These are phyloP conservation scores for Verasper variegatus DNA, from an alignment of 2,113 vertebrate genomes.

Conservation along the genomic window DNA sequence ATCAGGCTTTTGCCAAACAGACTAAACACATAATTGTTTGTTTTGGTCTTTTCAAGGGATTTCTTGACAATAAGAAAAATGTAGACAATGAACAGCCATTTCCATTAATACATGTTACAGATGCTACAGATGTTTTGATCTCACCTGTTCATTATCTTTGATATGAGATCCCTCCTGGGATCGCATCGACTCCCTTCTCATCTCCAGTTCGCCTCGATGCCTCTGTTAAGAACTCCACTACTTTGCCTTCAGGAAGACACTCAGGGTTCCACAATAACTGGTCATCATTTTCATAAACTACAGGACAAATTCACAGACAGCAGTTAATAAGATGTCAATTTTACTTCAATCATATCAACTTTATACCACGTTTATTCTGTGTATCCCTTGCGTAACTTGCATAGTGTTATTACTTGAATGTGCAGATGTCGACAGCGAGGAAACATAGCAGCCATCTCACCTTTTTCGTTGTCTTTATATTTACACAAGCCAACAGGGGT, in stretches of 20 bases:
- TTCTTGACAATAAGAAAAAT: neutral
- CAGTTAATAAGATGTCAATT: neutral
- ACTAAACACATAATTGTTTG: too few relatives aligned
- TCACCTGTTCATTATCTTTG: conserved; percentile 97
- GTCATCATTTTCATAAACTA: conserved; percentile 97
- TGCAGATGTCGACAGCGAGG: neutral
- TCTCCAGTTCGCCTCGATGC: conserved; percentile 92
- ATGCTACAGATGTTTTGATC: neutral
- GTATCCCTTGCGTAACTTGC: neutral
- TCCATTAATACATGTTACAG: too few relatives aligned
- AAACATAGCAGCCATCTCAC: conserved; percentile 71
- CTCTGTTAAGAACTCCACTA: conserved; percentile 92
- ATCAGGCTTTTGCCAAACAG: too few relatives aligned
- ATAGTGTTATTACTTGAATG: neutral
- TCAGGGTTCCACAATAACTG: conserved; percentile 97
- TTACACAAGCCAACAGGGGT: conserved; percentile 91
- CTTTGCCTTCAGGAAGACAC: conserved; percentile 90
- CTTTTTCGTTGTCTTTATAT: conserved; percentile 96
- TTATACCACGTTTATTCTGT: neutral
- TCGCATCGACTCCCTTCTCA: conserved; percentile 92
- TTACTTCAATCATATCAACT: too few relatives aligned
- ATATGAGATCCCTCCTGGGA: conserved; percentile 95
- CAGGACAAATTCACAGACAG: conserved; percentile 1
- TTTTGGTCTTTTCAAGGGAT: neutral
- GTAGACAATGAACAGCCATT: too few relatives aligned